Percentiles rank a stretch among this genome's conserved stretches.
These are phyloP conservation scores for Limosa lapponica DNA, from an alignment of 2,797 vertebrate species.

Conservation along the genomic window DNA sequence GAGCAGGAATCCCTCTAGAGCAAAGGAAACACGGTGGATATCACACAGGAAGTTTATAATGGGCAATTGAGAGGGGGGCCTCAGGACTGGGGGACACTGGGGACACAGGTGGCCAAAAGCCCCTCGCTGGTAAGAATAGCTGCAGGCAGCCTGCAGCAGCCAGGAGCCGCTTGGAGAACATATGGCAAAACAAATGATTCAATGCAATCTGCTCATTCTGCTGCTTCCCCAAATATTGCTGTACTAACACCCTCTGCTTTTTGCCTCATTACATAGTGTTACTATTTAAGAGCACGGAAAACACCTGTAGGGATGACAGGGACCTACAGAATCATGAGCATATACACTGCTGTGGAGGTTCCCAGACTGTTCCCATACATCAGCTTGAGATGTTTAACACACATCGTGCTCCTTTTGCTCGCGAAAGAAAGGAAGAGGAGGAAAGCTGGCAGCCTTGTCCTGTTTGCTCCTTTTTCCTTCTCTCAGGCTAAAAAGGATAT, in stretches of 20 bases:
- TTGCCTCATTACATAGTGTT: not conserved
- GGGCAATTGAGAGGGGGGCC: not conserved
- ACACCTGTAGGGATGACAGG: constrained; percentile 29
- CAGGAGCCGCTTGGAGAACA: constrained; percentile 42
- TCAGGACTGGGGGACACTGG: not conserved
- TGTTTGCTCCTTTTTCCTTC: not conserved
- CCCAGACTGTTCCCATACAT: not conserved
- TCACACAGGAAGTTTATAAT: not conserved
- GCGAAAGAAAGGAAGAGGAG: not conserved
- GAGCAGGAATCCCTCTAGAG: not conserved
- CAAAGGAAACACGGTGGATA: not conserved
- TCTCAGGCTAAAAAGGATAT: not conserved
- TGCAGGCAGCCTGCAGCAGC: constrained; percentile 5
- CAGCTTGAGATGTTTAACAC: not conserved
- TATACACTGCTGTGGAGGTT: not conserved
- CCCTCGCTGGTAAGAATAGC: not conserved
- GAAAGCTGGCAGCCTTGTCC: not conserved
- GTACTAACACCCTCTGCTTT: constrained; percentile 49
- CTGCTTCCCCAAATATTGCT: constrained; percentile 48
- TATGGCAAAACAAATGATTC: constrained; percentile 59
- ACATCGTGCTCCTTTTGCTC: not conserved
- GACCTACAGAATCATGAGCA: not conserved
- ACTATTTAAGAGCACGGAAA: constrained; percentile 33
- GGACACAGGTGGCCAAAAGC: not conserved
- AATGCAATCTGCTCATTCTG: constrained; percentile 61